Conservation (phyloP, 2,888 invertebrate species). For the Epirrita christyi region DNA sequence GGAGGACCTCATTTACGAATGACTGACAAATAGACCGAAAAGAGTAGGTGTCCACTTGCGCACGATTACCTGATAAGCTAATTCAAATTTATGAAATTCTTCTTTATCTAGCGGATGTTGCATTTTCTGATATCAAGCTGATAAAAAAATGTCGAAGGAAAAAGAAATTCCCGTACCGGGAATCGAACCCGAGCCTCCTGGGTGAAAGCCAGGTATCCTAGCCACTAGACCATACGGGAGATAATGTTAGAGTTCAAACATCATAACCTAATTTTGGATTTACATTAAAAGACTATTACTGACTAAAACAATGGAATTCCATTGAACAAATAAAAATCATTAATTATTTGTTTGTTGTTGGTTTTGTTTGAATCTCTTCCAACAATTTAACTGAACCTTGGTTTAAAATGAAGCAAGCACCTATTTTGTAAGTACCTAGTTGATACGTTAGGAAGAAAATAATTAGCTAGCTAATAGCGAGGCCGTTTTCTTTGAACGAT, state of each 20-base stretch:
- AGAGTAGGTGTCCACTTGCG: conserved; percentile 26
- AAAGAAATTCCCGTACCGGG: conserved; percentile 86
- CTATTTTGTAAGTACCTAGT: no score
- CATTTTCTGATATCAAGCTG: background rate
- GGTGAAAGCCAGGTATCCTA: conserved; percentile 90
- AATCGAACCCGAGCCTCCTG: conserved; percentile 91
- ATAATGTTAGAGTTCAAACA: conserved; percentile 14
- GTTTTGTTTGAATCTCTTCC: background rate
- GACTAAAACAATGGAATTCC: background rate
- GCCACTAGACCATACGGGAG: conserved; percentile 88
- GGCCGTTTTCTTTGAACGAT: conserved; percentile 23
- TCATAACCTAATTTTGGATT: background rate
- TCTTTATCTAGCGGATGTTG: conserved; percentile 8
- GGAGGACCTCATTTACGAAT: conserved; percentile 33
- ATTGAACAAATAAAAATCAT: background rate
- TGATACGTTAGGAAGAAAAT: background rate
- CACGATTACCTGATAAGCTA: conserved; percentile 15
- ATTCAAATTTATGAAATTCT: conserved; percentile 17
- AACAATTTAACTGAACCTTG: no score
- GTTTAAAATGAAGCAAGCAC: no score
- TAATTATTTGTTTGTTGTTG: background rate
- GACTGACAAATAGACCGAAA: conserved; percentile 35
- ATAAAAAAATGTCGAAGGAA: conserved; percentile 1
- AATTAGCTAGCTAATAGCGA: background rate
- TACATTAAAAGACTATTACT: no score